Evolutionary conservation across 2,113 vertebrate species (phyloP), one percentile per base, ranked within the genome.

Genomic region (Drymodes brunneopygia): DNA sequence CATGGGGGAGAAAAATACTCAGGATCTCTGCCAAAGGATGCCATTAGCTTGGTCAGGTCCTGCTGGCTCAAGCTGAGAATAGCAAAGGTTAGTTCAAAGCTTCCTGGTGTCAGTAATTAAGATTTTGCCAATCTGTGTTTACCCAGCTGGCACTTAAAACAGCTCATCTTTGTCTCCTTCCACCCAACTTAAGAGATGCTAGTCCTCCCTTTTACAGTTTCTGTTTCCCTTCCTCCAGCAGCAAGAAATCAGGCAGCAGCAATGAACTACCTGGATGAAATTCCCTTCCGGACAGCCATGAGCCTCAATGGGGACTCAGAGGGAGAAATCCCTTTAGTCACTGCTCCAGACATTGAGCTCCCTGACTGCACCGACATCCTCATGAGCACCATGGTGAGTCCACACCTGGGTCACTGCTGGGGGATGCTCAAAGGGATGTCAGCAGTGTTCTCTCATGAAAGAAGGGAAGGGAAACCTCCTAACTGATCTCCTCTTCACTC

Each of bases 341-440:
- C 83, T 0, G 94, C 91, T 11, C 98, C 97, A 0, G 96, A 97
- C 57, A 62, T 99, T 25, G 86, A 95, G 13, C 14, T 98, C 31
- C 98, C 98, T 2, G 98, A 98, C 95, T 98, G 98, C 92, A 82
- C 98, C 0, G 97, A 95, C 83, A 97, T 98, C 83, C 97, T 99
- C 81, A 95, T 97, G 90, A 97, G 98, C 75, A 98, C 99, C 53
- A 98, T 99, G 99, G 99, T 99, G 92, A 98, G 98, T 90, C 42
- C 80, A 62, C 48, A 7, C 16, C 24, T 0, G 0, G 11, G 15
- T 40, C 53, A 23, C 71, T 4, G 3, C 33, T 67, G 16, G 14
- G 53, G 50, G 14, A 12, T 62, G 48, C 45, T 53, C 35, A 7
- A 22, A 60, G 40, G 31, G 47, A 31, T 36, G 36, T 20, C 31